Evolutionary conservation across 2,888 invertebrate genomes (phyloP).

Genomic region (Scrobipalpa costella): DNA sequence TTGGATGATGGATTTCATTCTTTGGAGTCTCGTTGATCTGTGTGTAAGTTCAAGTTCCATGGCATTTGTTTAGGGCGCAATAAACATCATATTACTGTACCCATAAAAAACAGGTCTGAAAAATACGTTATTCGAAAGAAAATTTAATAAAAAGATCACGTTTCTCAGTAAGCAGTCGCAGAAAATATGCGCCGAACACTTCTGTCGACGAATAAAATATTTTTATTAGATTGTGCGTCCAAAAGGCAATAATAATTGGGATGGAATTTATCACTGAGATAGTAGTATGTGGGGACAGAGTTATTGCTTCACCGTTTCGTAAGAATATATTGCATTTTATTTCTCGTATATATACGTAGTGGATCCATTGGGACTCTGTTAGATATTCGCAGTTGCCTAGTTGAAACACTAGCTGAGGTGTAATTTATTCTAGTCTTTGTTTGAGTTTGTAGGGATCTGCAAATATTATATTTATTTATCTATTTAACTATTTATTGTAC

Average conservation of each 20-base stretch:
- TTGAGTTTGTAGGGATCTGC: too few species aligned
- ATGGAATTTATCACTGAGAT: conserved; percentile 10
- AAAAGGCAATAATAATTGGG: conserved; percentile 22
- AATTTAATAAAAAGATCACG: conserved; percentile 11
- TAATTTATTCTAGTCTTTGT: background rate
- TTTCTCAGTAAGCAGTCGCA: background rate
- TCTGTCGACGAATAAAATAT: conserved; percentile 14
- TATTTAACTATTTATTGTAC: too few species aligned
- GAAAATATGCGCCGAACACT: conserved; percentile 14
- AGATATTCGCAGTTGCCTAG: conserved; percentile 5
- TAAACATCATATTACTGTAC: too few species aligned
- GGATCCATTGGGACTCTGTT: conserved; percentile 2
- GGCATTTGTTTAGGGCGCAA: too few species aligned
- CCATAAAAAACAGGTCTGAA: too few species aligned
- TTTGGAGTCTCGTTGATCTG: too few species aligned
- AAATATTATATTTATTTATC: too few species aligned
- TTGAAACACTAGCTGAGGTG: conserved; percentile 1
- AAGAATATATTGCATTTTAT: background rate
- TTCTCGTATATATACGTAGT: background rate
- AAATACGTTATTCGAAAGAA: too few species aligned
- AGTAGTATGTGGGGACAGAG: conserved; percentile 14
- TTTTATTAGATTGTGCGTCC: conserved; percentile 20
- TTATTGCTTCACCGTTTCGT: conserved; percentile 11
- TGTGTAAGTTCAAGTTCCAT: too few species aligned
- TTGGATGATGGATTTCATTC: too few species aligned